Percentiles rank a stretch among this genome's conserved stretches.
Conservation (phyloP, 2,888 invertebrate genomes). For the Sinohyriopsis cumingii region DNA sequence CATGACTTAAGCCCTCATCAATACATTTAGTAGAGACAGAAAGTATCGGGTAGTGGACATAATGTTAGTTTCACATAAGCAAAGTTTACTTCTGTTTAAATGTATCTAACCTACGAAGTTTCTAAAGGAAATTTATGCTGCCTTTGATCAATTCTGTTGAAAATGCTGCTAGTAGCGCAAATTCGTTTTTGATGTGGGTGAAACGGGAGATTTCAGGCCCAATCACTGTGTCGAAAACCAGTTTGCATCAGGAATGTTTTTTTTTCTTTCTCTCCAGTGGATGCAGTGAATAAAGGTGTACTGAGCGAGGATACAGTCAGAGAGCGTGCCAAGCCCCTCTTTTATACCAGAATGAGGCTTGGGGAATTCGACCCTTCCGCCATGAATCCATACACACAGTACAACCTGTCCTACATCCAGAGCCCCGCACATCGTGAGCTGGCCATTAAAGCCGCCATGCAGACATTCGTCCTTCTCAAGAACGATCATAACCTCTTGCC, state of each 20-base stretch:
- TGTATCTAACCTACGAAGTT: no score
- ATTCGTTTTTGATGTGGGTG: no score
- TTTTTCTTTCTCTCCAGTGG: slow-evolving; percentile 22
- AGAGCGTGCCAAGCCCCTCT: slow-evolving; percentile 53
- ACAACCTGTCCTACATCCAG: slow-evolving; percentile 44
- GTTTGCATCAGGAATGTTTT: background rate
- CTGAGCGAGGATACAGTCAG: slow-evolving; percentile 38
- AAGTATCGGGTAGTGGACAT: no score
- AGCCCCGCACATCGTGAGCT: slow-evolving; percentile 45
- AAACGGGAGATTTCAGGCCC: no score
- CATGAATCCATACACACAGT: slow-evolving; percentile 60
- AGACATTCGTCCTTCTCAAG: slow-evolving; percentile 64
- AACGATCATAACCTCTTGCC: slow-evolving; percentile 38
- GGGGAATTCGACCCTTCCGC: slow-evolving; percentile 62
- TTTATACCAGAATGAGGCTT: slow-evolving; percentile 61
- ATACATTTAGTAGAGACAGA: no score
- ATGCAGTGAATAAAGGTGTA: slow-evolving; percentile 44
- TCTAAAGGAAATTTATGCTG: no score
- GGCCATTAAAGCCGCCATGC: slow-evolving; percentile 57
- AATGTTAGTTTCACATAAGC: no score
- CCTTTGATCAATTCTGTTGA: no score
- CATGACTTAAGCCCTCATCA: no score
- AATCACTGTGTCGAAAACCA: no score
- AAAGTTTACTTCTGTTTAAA: no score
- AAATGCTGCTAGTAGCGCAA: no score